Conservation (phyloP, 1,140 invertebrate species). For the Lethocerus indicus region DNA sequence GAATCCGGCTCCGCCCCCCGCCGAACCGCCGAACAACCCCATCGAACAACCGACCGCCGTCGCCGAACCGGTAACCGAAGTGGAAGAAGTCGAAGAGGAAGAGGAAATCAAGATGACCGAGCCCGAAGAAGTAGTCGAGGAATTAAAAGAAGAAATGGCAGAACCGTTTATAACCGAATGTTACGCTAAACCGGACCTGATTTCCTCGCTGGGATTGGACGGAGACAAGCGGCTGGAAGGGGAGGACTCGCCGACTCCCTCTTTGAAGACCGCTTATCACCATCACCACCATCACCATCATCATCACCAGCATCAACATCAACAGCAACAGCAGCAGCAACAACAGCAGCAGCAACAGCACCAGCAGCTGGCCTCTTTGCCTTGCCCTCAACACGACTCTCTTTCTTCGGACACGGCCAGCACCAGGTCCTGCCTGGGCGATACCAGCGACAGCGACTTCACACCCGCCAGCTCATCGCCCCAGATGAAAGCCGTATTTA, state of each 20-base stretch:
- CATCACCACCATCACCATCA: background rate
- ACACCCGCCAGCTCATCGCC: constrained; percentile 1
- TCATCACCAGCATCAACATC: too few relatives aligned
- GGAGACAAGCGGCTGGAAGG: too few relatives aligned
- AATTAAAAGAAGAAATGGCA: constrained; percentile 28
- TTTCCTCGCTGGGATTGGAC: constrained; percentile 17
- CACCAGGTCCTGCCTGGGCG: constrained; percentile 10
- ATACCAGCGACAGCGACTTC: constrained; percentile 5
- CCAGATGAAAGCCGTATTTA: constrained; percentile 7
- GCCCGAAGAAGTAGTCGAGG: constrained; percentile 32
- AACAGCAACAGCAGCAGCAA: too few relatives aligned
- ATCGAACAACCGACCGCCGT: too few relatives aligned
- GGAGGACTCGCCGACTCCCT: background rate
- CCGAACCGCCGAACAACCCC: too few relatives aligned
- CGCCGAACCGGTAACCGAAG: too few relatives aligned
- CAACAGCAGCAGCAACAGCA: background rate
- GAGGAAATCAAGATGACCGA: constrained; percentile 20
- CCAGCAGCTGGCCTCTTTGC: too few relatives aligned
- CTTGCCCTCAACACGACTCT: constrained; percentile 8
- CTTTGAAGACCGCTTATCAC: too few relatives aligned
- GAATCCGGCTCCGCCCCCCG: too few relatives aligned
- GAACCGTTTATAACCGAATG: constrained; percentile 1
- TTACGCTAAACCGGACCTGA: constrained; percentile 20
- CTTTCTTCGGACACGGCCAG: constrained; percentile 12
- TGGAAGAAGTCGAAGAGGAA: background rate